Base-by-base conservation (phyloP, 2,797 vertebrate genomes). In the Acrossocheilus wenchowensis region DNA sequence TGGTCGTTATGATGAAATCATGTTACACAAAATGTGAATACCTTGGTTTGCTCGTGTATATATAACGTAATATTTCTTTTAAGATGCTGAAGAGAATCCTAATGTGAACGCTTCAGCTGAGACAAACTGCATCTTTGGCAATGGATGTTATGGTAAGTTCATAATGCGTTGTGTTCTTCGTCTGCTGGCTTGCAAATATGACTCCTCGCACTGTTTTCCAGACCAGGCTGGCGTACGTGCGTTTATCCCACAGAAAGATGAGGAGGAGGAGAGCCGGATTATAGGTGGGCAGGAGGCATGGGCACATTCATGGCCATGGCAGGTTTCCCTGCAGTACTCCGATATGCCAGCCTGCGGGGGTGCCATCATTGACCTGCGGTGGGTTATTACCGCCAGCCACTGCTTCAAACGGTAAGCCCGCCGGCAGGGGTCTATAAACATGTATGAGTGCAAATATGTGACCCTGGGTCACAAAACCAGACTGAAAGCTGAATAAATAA, bases 291-390 rank as follows among this genome's bases (percentile, higher is more conserved):
- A 90, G 62, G 95, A 95, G 88, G 92, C 95, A 11, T 92, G 88
- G 91, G 88, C 93, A 12, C 90, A 95, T 89, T 95, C 94, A 0
- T 95, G 95, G 95, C 94, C 94, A 4, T 95, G 95, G 95, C 94
- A 95, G 88, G 94, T 93, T 1, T 91, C 90, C 0, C 91, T 96
- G 0, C 69, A 62, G 9, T 89, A 92, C 1, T 26, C 80, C 4
- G 74, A 88, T 52, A 90, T 89, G 79, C 80, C 94, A 0, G 89
- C 89, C 36, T 95, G 95, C 1, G 94, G 95, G 0, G 94, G 94
- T 0, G 93, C 95, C 15, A 52, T 96, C 86, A 74, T 95, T 11
- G 2, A 64, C 11, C 90, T 84, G 0, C 21, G 23, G n/a, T 95
- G 95, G 94, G 88, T 95, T 3, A 0, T 95, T 69, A 93, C 93